phyloP scores from a whole-genome alignment of 2,797 vertebrate genomes.

The Pristis pectinata region DNA sequence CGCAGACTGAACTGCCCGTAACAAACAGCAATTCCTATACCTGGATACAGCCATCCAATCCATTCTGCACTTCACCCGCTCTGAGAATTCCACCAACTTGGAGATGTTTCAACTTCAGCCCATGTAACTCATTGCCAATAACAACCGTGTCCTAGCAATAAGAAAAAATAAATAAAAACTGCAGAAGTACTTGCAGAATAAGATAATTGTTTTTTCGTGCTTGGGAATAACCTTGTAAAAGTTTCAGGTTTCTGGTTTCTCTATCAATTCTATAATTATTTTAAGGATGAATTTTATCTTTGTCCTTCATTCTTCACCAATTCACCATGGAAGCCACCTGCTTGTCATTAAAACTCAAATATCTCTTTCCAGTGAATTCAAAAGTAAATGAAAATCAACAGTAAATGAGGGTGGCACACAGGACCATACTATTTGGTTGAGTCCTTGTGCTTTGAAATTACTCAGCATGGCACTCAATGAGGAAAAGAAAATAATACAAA shows the following conservation, averaged over 20 bases:
- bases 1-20: neutral
- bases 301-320: neutral
- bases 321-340: neutral
- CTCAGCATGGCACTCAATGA: neutral
- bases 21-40: slow-evolving; percentile 52
- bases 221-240: neutral
- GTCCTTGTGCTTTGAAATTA: neutral
- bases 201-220: neutral
- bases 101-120: slow-evolving; percentile 89
- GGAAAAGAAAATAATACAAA: neutral
- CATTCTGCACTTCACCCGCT: slow-evolving; percentile 77
- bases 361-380: neutral
- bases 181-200: neutral
- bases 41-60: slow-evolving; percentile 92
- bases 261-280: neutral
- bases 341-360: neutral
- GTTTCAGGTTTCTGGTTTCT: neutral
- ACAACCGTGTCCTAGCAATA: slow-evolving; percentile 75
- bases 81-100: slow-evolving; percentile 84
- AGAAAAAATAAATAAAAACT: slow-evolving; percentile 5
- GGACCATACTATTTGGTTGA: neutral
- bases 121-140: slow-evolving; percentile 86
- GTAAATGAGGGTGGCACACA: too few relatives aligned
- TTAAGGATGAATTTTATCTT: neutral
- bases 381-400: too few relatives aligned